Evolutionary conservation across 2,888 invertebrate species (phyloP), one percentile per base, ranked within the genome.

Genomic region (Galeruca laticollis): DNA sequence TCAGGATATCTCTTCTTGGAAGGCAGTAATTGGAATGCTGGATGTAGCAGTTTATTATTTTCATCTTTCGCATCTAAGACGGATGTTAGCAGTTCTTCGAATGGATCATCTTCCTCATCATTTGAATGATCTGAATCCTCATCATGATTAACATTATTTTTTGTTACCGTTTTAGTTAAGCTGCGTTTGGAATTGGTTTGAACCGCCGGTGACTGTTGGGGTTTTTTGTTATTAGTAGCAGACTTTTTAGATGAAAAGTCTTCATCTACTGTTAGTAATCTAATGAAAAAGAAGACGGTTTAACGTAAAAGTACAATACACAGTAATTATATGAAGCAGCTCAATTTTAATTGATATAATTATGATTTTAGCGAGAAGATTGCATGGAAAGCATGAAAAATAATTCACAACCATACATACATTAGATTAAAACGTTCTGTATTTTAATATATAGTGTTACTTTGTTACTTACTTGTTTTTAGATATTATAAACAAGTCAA

Each of bases 1-100:
- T 97, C 95, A 0, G 99, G 98, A 85, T 98, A 98, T 72, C 94
- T 90, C 86, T 94, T 93, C 84, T 94, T 95, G 0, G 96, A 95
- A 0, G 98, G 98, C 61, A 99, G 88, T 68, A 98, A 89, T 83
- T 97, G 95, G 84, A 99, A 99, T 75, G 93, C 93, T 2, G 92
- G 89, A 83, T 96, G 94, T 5, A 99, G 87, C 0, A 93, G 90
- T n/a, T 98, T 90, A 47, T 92, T 93, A 72, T 94, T 94, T 37
- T 90, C 88, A 82, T 95, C 94, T 15, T 92, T 93, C 0, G 96
- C 95, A 61, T 93, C 92, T 92, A 98, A 96, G 35, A 94, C 93
- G 13, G 95, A 90, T 73, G 91, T 91, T 82, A 99, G 97, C 10
- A 98, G 88, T 82, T 98, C 97, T 85, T 98, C 97, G 81, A 92